Base-by-base conservation (phyloP, 2,888 invertebrate species). In the Apamea crenata region DNA sequence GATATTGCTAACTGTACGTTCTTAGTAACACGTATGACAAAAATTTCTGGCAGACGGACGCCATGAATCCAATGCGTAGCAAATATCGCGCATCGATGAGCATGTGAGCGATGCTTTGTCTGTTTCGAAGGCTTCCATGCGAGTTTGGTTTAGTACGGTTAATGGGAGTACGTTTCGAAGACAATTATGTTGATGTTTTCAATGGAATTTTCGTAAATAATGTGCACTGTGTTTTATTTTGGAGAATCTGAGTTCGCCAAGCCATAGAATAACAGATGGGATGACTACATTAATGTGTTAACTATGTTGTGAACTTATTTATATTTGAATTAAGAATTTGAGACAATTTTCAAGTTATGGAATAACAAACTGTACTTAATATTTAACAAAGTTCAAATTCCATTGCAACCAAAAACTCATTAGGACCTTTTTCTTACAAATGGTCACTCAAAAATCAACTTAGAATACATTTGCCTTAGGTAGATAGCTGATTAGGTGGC, bases 1-100 rank as follows among this genome's bases (percentile, higher is more conserved):
- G 94, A 94, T 95, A 95, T 95, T 94, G 91, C 94, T 92, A 91
- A 93, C 90, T 86, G 86, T 90, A 90, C 85, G 81, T 84, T 85
- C 91, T 91, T 87, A 86, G 90, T 85, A 88, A 89, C 87, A 86
- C 82, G 89, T 88, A 91, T 91, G 90, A 91, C 90, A 91, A 88
- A 89, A 91, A 91, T 85, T 90, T 89, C 85, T 86, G 87, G 75
- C 69, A 85, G 90, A 90, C 81, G 88, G 82, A 84, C 84, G 86
- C 70, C 67, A 80, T 86, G 85, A 88, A 90, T 81, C 83, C 82
- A 83, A 86, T 84, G 78, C 77, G 86, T 79, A 82, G 68, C 82
- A 81, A 87, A 89, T 89, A 85, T 84, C 81, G 56, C 83, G 82
- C 85, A 66, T 81, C 80, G 71, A 74, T 86, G 86, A 74, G 53